Evolutionary conservation across 2,888 invertebrate species (phyloP).

Genomic region (Eumacrocentrus americanus): DNA sequence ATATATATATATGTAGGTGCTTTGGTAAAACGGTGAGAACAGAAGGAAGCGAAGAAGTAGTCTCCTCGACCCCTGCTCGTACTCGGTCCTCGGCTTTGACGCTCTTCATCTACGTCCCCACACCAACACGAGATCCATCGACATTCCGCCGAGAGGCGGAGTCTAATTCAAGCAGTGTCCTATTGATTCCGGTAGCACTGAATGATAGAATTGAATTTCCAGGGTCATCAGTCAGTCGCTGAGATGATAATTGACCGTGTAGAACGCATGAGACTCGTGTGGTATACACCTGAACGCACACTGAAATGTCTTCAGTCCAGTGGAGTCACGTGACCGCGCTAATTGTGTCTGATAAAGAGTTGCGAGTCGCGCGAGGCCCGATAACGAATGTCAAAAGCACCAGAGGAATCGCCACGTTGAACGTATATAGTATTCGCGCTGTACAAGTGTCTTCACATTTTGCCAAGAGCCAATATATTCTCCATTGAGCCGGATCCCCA

Average conservation of each 20-base stretch:
- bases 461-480: background rate
- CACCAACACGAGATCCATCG: too few species aligned
- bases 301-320: slow-evolving; percentile 1
- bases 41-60: background rate
- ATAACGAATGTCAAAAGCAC: slow-evolving; percentile 14
- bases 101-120: too few species aligned
- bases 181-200: too few species aligned
- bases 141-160: too few species aligned
- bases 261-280: background rate
- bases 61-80: background rate
- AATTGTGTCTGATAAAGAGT: slow-evolving; percentile 17
- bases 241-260: background rate
- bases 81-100: background rate
- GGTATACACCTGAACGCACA: slow-evolving; percentile 13
- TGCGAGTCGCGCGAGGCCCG: background rate
- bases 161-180: too few species aligned
- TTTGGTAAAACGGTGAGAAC: too few species aligned
- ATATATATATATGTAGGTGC: background rate
- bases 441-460: background rate
- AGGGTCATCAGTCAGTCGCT: background rate
- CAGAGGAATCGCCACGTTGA: slow-evolving; percentile 4
- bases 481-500: background rate
- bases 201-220: slow-evolving; percentile 13
- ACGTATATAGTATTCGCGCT: background rate
- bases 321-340: slow-evolving; percentile 17